Evolutionary conservation across 2,113 vertebrate genomes (phyloP), one percentile per base, ranked within the genome.

Genomic region (Gobius niger): DNA sequence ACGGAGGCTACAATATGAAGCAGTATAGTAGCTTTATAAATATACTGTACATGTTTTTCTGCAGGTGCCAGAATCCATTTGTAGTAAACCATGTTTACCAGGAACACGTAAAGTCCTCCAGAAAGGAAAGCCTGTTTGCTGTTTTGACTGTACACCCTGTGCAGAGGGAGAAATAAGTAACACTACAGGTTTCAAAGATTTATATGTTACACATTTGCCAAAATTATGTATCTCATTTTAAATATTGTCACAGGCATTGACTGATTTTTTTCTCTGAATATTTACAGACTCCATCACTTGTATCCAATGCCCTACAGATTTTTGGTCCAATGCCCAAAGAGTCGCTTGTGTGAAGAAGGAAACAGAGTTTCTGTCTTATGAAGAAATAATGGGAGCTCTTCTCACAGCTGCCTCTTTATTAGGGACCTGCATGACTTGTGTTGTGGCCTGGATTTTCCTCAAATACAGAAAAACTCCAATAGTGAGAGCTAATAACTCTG

Each of bases 111-210:
- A 90, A 61, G 89, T 89, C 54, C 85, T 89, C 1, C 87, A 90
- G 77, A 92, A 90, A 83, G 91, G 90, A 78, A 91, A 75, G 40
- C 89, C 90, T 1, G 57, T 90, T 13, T 93, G 92, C 80, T 93
- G 91, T 81, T 92, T 87, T 63, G 87, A 93, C 81, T 93, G 92
- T 68, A 63, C 90, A 41, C 71, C 71, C 54, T 92, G 91, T 84
- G 83, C 89, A 71, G 90, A 88, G 13, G 91, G 90, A 72, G 88
- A 92, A 56, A 88, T 90, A 6, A 92, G 88, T 70, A 91, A 91
- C 73, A 77, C 0, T 0, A 82, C 90, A 89, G 87, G 87, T 88
- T 34, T 34, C 24, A 34, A 34, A 34, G 24, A 34, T 34, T 34
- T 34, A 34, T 4, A 34, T 34, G 24, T 34, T 34, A 34, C 24